Evolutionary conservation across 2,797 vertebrate species (phyloP), one percentile per base, ranked within the genome.

Genomic region (Danio albolineatus): DNA sequence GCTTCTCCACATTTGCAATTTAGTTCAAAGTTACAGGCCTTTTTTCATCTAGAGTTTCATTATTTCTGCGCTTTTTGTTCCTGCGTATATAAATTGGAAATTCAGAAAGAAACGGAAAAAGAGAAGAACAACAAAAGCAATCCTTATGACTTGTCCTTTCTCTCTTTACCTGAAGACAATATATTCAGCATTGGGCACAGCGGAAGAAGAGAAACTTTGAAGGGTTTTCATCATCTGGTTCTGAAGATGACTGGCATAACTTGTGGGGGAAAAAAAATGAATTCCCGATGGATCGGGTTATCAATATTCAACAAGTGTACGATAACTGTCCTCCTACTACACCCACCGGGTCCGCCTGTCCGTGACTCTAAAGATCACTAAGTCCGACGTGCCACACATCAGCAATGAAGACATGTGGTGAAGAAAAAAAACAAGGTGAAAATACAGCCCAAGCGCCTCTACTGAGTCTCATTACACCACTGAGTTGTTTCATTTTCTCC

Each of bases 21-120:
- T 91, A 82, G 88, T 94, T 94, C 91, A 94, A 94, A 94, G 91
- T 92, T 93, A 90, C 87, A 89, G 92, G 90, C 87, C 88, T 92
- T 93, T 94, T 94, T 89, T 88, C 90, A 92, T 85, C 91, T 94
- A 92, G 92, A 89, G 91, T 93, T 87, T 89, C 86, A 88, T 92
- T 94, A 94, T 93, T 91, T 92, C 88, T 81, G 90, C 90, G 91
- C 87, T 41, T 59, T 69, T 51, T 36, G 65, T 78, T 67, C 46
- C n/a, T 49, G 8, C 8, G 49, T 73, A 72, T 76, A 79, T 78
- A 80, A 65, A 77, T 53, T 39, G 67, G 60, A 76, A 62, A 57
- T 44, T 64, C 78, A 64, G 46, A 88, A 90, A 91, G 91, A 91
- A 86, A 89, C 78, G 56, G 56, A 86, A 80, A 85, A n/a, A 13